A percentile compares a stretch with the other conserved stretches of the same genome.
These are phyloP conservation scores for Ailurus styani DNA, from an alignment of 2,113 vertebrate species.

Conservation along the genomic window DNA sequence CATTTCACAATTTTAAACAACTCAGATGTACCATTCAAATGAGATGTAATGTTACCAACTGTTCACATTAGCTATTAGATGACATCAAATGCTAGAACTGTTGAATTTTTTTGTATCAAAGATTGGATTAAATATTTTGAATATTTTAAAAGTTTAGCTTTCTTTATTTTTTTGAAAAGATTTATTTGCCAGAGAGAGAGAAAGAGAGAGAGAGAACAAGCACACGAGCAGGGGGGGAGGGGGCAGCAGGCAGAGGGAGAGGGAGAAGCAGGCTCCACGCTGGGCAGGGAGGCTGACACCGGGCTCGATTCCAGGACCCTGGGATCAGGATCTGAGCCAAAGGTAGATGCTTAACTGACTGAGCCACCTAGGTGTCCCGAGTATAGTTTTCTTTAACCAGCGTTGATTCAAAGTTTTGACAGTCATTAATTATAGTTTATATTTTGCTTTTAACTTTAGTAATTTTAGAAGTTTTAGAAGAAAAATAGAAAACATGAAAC, in stretches of 20 bases:
- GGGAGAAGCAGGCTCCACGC: no score
- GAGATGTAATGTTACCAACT: not conserved
- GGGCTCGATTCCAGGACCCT: no score
- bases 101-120: not conserved
- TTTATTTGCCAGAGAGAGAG: no score
- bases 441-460: not conserved
- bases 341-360: no score
- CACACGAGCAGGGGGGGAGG: no score
- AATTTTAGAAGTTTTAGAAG: not conserved
- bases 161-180: not conserved
- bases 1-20: not conserved
- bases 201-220: no score
- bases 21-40: not conserved
- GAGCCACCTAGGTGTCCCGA: no score
- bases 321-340: no score
- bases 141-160: not conserved
- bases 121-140: not conserved
- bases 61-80: not conserved
- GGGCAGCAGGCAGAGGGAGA: no score
- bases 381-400: not conserved
- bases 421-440: not conserved
- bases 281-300: no score
- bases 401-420: not conserved
- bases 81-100: not conserved
- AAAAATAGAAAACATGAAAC: not conserved